Evolutionary conservation across 2,113 vertebrate genomes (phyloP), one percentile per base, ranked within the genome.

Genomic region (Gorsachius goisagi): DNA sequence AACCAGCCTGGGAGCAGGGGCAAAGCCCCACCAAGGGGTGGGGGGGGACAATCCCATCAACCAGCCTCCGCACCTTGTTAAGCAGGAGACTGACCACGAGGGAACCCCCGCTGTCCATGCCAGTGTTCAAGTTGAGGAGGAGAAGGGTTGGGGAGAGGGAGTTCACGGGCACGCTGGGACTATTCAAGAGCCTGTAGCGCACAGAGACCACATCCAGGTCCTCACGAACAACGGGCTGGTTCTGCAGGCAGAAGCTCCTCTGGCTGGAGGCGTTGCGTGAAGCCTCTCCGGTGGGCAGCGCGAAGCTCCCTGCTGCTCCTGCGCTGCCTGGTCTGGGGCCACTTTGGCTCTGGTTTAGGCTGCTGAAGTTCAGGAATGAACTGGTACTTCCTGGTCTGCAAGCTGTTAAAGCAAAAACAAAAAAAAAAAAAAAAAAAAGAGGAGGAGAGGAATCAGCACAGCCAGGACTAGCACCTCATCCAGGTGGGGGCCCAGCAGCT

Each of bases 121-220:
- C 97, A 0, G 98, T 96, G 88, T 98, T 96, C 5, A 99, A 97
- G 33, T 97, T 98, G 82, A 99, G 98, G 6, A 92, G 96, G 69
- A 99, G 96, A 37, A 99, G 87, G 0, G 98, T 98, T 1, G 99
- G 99, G 23, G 96, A 64, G 6, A 95, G 78, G 2, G 98, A n/a
- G 9, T 73, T 89, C 17, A 99, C 98, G 0, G 96, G 97, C 68
- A 99, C 95, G 0, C 94, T 97, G 56, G 97, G 96, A 14, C 98
- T 97, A 2, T 96, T 98, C 47, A 98, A 52, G 3, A 98, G 96
- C 18, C 98, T 97, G 96, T 99, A 99, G 33, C 98, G 98, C 56
- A 99, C 97, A 1, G 99, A 99, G 21, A 99, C 96, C n/a, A 99
- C 98, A 0, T 99, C 99, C 91, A 98, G 60, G 85, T 99, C 99